Percentiles rank a stretch among this genome's conserved stretches.
phyloP scores from a whole-genome alignment of 2,797 vertebrate genomes.

The Hephaestus fuliginosus region DNA sequence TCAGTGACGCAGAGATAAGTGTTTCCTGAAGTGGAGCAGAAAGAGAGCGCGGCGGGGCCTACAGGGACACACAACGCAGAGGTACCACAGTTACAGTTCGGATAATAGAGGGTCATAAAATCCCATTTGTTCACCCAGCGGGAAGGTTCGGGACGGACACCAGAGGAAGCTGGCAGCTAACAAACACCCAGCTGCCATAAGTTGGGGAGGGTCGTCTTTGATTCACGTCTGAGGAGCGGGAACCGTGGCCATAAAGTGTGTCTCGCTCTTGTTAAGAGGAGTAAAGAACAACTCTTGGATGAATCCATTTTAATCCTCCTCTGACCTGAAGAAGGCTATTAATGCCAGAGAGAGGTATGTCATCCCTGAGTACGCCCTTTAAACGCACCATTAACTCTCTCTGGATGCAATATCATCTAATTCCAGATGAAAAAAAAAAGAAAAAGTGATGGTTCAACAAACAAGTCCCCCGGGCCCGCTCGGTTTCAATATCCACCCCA shows the following conservation, averaged over 20 bases:
- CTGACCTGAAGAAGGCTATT: not conserved
- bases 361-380: slow-evolving; percentile 10
- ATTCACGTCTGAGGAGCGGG: slow-evolving; percentile 11
- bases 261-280: slow-evolving; percentile 16
- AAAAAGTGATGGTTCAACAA: not conserved
- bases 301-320: not conserved
- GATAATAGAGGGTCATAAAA: slow-evolving; percentile 27
- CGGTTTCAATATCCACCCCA: not conserved
- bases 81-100: slow-evolving; percentile 41
- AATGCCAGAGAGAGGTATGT: not conserved
- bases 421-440: slow-evolving; percentile 4
- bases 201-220: slow-evolving; percentile 11
- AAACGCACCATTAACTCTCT: not conserved
- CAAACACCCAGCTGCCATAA: slow-evolving; percentile 17
- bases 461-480: not conserved
- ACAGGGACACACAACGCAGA: slow-evolving; percentile 20
- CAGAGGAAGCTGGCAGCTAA: slow-evolving; percentile 25
- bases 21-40: slow-evolving; percentile 43
- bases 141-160: slow-evolving; percentile 10
- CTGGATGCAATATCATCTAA: not conserved
- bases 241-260: slow-evolving; percentile 13
- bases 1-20: slow-evolving; percentile 23
- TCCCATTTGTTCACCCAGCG: slow-evolving; percentile 9
- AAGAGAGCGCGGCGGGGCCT: not conserved
- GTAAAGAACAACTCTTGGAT: not conserved